Evolutionary conservation across 2,888 invertebrate species (phyloP).

Genomic region (Liopterus haemorrhoidalis): DNA sequence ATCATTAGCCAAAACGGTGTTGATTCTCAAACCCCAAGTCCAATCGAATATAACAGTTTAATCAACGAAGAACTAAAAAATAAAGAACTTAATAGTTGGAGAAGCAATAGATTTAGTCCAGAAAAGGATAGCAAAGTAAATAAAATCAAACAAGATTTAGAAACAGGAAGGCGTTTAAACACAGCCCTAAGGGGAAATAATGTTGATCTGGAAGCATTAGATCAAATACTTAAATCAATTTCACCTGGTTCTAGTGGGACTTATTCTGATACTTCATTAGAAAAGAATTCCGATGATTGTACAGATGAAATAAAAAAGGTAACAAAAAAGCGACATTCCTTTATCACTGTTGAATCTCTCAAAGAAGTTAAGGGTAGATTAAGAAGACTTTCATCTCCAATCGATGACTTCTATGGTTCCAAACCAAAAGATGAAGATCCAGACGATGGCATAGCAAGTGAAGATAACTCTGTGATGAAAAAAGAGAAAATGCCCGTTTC

Average conservation of each 20-base stretch:
- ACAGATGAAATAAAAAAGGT: slow-evolving; percentile 3
- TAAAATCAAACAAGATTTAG: slow-evolving; percentile 51
- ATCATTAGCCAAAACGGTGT: background rate
- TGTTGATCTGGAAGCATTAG: slow-evolving; percentile 50
- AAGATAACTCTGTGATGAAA: slow-evolving; percentile 35
- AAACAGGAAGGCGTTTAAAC: slow-evolving; percentile 50
- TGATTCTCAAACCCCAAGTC: background rate
- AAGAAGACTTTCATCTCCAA: slow-evolving; percentile 50
- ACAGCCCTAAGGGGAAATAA: slow-evolving; percentile 51
- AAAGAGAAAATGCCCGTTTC: slow-evolving; percentile 19
- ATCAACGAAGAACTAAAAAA: background rate
- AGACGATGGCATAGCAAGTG: slow-evolving; percentile 49
- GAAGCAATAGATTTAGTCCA: slow-evolving; percentile 37
- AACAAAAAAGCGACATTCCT: slow-evolving; percentile 45
- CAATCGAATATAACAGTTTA: background rate
- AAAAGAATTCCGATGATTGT: slow-evolving; percentile 29
- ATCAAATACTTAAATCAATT: slow-evolving; percentile 47
- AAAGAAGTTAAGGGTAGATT: slow-evolving; percentile 55
- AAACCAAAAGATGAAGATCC: slow-evolving; percentile 33
- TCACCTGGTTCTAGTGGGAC: slow-evolving; percentile 38
- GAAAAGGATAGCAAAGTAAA: slow-evolving; percentile 51
- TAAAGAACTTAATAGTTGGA: background rate
- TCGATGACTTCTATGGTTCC: slow-evolving; percentile 38
- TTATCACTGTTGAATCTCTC: slow-evolving; percentile 56
- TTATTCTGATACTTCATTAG: slow-evolving; percentile 34